These are phyloP conservation scores for Erynnis tages DNA, from an alignment of 2,888 invertebrate genomes.

Conservation along the genomic window DNA sequence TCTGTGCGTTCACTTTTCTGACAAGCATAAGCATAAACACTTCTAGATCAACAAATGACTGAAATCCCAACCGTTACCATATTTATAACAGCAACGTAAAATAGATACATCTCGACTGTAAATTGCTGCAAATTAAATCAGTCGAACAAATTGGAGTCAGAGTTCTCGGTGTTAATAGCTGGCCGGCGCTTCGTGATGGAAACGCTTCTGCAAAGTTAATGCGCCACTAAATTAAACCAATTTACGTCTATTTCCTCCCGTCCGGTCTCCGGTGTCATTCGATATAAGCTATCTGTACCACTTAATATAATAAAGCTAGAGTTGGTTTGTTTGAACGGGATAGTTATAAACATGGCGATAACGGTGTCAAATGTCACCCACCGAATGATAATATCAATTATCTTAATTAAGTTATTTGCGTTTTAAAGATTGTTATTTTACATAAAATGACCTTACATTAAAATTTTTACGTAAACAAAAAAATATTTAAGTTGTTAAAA, in stretches of 20 bases:
- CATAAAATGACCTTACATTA: not conserved
- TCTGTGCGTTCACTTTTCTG: too few species aligned
- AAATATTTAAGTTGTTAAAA: too few species aligned
- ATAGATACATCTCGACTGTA: conserved; percentile 3
- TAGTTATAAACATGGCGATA: not conserved
- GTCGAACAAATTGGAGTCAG: conserved; percentile 15
- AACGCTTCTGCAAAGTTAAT: conserved; percentile 37
- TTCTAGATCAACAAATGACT: too few species aligned
- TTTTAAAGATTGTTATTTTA: not conserved
- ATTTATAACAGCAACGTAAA: conserved; percentile 3
- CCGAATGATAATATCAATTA: too few species aligned
- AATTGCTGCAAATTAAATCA: conserved; percentile 21
- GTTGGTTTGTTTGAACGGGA: not conserved
- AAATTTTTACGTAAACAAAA: too few species aligned
- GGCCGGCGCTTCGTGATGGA: conserved; percentile 38
- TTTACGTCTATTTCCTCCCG: conserved; percentile 27
- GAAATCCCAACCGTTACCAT: not conserved
- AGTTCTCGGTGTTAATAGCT: conserved; percentile 38
- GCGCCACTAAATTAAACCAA: conserved; percentile 30
- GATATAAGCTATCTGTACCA: not conserved
- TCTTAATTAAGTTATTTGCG: not conserved
- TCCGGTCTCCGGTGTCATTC: conserved; percentile 11
- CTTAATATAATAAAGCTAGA: not conserved
- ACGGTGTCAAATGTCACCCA: not conserved
- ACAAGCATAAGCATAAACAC: too few species aligned